Evolutionary conservation across 2,888 invertebrate genomes (phyloP).

Genomic region (Apantesis nais): DNA sequence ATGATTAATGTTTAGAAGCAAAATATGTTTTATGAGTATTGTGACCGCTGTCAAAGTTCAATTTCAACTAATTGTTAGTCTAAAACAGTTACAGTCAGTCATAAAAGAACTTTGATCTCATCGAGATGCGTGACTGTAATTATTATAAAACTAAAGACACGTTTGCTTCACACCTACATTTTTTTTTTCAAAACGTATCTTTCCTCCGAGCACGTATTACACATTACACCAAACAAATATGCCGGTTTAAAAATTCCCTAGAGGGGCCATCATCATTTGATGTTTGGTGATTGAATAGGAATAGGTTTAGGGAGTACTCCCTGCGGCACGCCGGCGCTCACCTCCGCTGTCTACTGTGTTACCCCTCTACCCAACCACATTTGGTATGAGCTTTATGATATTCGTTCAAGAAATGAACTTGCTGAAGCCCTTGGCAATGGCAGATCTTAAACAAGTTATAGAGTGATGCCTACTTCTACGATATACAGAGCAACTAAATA

Average conservation of each 20-base stretch:
- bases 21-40: background rate
- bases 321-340: too few relatives aligned
- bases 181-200: background rate
- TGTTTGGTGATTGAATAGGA: background rate
- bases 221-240: background rate
- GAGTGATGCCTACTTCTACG: too few relatives aligned
- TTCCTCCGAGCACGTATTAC: background rate
- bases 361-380: too few relatives aligned
- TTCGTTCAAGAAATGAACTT: too few relatives aligned
- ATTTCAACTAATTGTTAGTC: slow-evolving; percentile 11
- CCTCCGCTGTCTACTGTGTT: too few relatives aligned
- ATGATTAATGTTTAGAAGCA: too few relatives aligned
- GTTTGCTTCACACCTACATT: slow-evolving; percentile 7
- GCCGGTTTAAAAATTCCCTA: background rate
- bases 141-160: slow-evolving; percentile 8
- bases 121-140: slow-evolving; percentile 1
- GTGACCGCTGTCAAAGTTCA: background rate
- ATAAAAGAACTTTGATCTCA: slow-evolving; percentile 14
- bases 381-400: too few relatives aligned
- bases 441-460: too few relatives aligned
- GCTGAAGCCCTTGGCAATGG: too few relatives aligned
- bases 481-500: too few relatives aligned
- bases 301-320: too few relatives aligned
- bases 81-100: slow-evolving; percentile 4
- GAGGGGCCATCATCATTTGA: background rate